Evolutionary conservation across 2,888 invertebrate genomes (phyloP), one percentile per base, ranked within the genome.

Genomic region (Drosophila algonquin): DNA sequence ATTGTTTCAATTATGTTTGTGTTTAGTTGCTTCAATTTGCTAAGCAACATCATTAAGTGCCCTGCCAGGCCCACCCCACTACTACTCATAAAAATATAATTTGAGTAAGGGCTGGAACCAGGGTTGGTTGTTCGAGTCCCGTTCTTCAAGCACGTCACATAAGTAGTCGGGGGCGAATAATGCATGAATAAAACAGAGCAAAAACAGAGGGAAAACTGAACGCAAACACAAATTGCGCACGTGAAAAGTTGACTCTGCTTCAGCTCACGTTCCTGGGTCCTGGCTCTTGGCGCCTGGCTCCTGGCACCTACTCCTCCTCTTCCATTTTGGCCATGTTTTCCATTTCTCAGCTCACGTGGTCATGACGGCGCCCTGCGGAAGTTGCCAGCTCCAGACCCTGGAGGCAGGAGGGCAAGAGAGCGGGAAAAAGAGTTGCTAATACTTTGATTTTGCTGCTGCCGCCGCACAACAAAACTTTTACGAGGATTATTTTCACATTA

Each of bases 1-100:
- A 85, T 87, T 89, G 85, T 85, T 85, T 85, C 87, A 85, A 89
- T 85, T 85, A 85, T 85, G 85, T 89, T 85, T 87, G 85, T 84
- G 87, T 87, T 85, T 85, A 85, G 85, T 89, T 89, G 81, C 87
- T 89, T 81, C 81, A 89, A 89, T 89, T 85, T 85, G 85, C 89
- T 89, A 87, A 89, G 89, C 85, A 85, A 85, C 85, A 89, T 89
- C 89, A 89, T 85, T 85, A 85, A 84, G 80, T 87, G 80, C 68
- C 84, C 59, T 27, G 51, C 53, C 64, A 45, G 54, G 8, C 16
- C 50, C 61, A 55, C 56, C 53, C 53, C 60, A 62, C 62, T 12
- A 46, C 68, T 48, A 70, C 69, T 63, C 81, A 72, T 85, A 84
- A 85, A 86, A 88, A 83, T 83, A 79, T 74, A 82, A 80, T 75